Evolutionary conservation across 2,888 invertebrate species (phyloP), one percentile per base, ranked within the genome.

Genomic region (Ischnura elegans): DNA sequence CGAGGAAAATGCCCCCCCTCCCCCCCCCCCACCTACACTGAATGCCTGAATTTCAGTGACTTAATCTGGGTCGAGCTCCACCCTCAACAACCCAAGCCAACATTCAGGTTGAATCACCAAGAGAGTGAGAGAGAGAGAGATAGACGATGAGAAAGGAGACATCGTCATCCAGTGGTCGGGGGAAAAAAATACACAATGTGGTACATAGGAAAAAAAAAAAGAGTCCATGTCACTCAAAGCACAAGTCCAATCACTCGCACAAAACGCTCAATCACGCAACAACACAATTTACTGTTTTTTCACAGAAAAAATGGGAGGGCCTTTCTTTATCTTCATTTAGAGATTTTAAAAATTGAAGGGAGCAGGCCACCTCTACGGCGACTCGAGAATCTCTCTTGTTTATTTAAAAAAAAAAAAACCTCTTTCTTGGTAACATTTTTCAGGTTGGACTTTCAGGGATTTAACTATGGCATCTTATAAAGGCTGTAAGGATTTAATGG

Each of bases 251-350:
- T 76, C 76, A 16, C 36, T 13, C 76, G 13, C 36, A 25, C n/a
- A n/a, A n/a, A 76, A 36, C 76, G 10, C 36, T 76, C 76, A 76
- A 76, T 16, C 76, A 76, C 76, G 36, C 76, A 76, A 61, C 61
- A 61, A 76, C 76, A 76, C 36, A 76, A 6, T n/a, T n/a, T 76
- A 76, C 76, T 76, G n/a, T n/a, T 76, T 10, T 36, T 36, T 76
- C 76, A n/a, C 76, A 76, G 36, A 76, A 51, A 76, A 76, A 76
- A 76, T 76, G 76, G 76, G 76, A 76, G 76, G 76, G 76, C 76
- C 76, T 76, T 76, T 36, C 25, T 36, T 19, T 51, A 36, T 36
- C 29, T 76, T 76, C n/a, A 36, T 76, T 61, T 36, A 76, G n/a
- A 76, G 76, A 76, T 36, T 76, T n/a, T 36, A 76, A 76, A 61